These are phyloP conservation scores for Halcyon malimbica DNA, from an alignment of 2,113 vertebrate species.

Conservation along the genomic window DNA sequence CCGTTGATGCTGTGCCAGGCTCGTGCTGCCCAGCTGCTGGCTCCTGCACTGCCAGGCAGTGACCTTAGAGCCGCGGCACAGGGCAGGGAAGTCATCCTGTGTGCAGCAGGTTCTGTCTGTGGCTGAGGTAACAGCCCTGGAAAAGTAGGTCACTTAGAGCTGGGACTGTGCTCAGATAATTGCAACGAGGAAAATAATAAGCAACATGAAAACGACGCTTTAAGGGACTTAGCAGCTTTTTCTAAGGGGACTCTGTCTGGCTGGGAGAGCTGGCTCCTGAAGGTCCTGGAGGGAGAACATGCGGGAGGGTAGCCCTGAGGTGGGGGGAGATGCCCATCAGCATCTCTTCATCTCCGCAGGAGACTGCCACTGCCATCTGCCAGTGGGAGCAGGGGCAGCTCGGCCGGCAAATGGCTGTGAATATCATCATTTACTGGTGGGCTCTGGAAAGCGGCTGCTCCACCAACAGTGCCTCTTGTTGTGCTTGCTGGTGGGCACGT, in stretches of 20 bases:
- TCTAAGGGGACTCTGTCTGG: neutral
- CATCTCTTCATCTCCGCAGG: slow-evolving; percentile 3
- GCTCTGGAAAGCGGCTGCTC: neutral
- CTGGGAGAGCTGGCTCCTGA: neutral
- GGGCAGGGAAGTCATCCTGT: neutral
- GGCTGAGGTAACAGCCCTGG: neutral
- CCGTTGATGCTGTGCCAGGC: neutral
- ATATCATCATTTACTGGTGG: neutral
- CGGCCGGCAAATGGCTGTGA: slow-evolving; percentile 38
- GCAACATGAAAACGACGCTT: neutral
- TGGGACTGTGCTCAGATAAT: neutral
- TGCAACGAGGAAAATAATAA: neutral
- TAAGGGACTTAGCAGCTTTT: neutral
- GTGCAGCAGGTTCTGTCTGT: neutral
- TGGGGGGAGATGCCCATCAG: slow-evolving; percentile 13
- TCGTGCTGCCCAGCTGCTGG: accelerated
- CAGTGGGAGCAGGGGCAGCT: slow-evolving; percentile 31
- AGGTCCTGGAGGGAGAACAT: neutral
- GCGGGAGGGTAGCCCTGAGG: neutral
- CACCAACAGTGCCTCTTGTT: neutral
- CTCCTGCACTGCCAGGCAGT: accelerated
- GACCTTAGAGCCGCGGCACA: neutral
- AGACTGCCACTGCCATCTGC: slow-evolving; percentile 30
- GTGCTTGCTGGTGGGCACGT: neutral
- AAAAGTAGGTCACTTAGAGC: neutral